Percentiles rank a stretch among this genome's conserved stretches.
These are phyloP conservation scores for Xylocampa areola DNA, from an alignment of 2,888 invertebrate species.

Conservation along the genomic window DNA sequence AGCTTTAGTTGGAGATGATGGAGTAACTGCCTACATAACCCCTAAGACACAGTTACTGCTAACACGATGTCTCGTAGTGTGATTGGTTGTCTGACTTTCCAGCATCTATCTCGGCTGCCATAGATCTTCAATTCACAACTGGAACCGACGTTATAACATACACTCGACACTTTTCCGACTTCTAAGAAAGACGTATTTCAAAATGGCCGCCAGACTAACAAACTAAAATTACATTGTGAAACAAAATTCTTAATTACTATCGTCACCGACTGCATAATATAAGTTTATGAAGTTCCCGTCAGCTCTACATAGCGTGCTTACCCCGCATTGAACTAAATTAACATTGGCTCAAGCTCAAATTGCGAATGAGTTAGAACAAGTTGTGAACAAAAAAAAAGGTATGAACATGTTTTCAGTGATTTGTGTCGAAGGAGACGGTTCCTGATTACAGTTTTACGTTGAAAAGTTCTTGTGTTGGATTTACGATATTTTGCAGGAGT, in stretches of 20 bases:
- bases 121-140: too few species aligned
- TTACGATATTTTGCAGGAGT: constrained; percentile 47
- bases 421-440: constrained; percentile 48
- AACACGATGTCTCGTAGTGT: too few species aligned
- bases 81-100: too few species aligned
- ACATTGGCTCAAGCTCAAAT: constrained; percentile 68
- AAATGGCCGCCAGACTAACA: constrained; percentile 4
- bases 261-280: constrained; percentile 57
- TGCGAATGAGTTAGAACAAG: constrained; percentile 58
- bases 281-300: constrained; percentile 54
- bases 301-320: constrained; percentile 56
- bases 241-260: constrained; percentile 58
- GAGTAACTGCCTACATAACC: too few species aligned
- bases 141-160: too few species aligned
- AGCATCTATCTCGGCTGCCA: too few species aligned
- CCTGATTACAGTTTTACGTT: constrained; percentile 28
- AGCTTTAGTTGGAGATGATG: too few species aligned
- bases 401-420: constrained; percentile 52
- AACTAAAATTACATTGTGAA: constrained; percentile 42
- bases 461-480: too few species aligned
- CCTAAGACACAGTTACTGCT: too few species aligned
- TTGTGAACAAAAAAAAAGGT: constrained; percentile 45
- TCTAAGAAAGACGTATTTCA: neutral
- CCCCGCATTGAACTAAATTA: constrained; percentile 58
- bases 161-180: neutral